phyloP scores from a whole-genome alignment of 2,113 vertebrate genomes.

The Formicarius rufipectus region DNA sequence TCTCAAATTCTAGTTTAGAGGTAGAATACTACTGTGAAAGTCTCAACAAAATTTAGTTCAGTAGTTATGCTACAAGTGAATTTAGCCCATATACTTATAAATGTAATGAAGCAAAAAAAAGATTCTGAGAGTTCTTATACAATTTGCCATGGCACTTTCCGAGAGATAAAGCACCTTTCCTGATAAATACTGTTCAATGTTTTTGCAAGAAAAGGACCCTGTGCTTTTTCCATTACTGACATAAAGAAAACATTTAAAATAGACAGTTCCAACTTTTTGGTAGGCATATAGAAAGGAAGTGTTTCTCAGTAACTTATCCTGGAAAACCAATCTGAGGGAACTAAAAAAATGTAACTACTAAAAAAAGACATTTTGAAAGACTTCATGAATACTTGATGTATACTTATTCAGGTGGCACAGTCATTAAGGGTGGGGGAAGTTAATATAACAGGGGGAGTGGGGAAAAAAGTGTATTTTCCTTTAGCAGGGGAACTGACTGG shows the following conservation, averaged over 20 bases:
- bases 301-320: background rate
- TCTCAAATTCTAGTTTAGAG: constrained; percentile 38
- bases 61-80: constrained; percentile 16
- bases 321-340: background rate
- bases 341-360: background rate
- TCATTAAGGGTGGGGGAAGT: background rate
- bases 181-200: background rate
- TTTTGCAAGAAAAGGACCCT: background rate
- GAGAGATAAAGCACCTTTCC: constrained; percentile 47
- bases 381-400: background rate
- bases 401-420: background rate
- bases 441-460: background rate
- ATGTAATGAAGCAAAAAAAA: background rate
- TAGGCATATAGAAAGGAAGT: background rate
- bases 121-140: background rate
- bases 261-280: background rate
- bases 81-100: constrained; percentile 6
- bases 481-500: background rate
- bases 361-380: background rate
- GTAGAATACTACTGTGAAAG: constrained; percentile 47
- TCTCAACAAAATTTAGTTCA: background rate
- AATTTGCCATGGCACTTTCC: constrained; percentile 31
- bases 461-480: background rate
- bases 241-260: constrained; percentile 3
- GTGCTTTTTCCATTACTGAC: background rate